Evolutionary conservation across 1,140 invertebrate species (phyloP), one percentile per base, ranked within the genome.

Genomic region (Zaprionus lachaisei): DNA sequence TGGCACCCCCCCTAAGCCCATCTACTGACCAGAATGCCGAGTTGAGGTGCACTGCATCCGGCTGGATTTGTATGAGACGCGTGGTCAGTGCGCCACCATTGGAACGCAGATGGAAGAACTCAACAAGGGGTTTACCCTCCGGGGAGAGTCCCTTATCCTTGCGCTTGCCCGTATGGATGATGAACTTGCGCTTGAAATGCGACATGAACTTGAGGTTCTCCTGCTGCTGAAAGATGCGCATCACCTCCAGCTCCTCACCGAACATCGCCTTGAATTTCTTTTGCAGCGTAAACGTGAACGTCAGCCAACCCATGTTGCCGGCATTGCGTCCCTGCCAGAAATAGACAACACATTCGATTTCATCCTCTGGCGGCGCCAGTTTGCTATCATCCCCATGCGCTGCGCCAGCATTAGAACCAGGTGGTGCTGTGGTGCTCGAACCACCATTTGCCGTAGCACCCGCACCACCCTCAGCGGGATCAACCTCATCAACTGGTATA

Each of bases 291-390:
- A 99, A 99, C 1, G 99, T 99, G 93, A 99, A 99, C 9, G 98
- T 99, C 0, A 99, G 94, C 99, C 99, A 99, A 22, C 99, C 99
- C 98, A 99, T 99, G 93, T 99, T 99, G 54, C 97, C 96, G 4
- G 99, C 98, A 91, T 99, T 96, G 75, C 99, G 94, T 1, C 98
- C 98, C 94, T 99, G 99, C 99, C 99, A 99, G 93, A 99, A 99
- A 93, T 99, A 99, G 9, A 99, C 98, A 38, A 99, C 97, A 94
- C 98, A 99, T 89, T 99, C 97, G 80, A 97, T 98, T 92, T 99
- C 97, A 83, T 98, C 97, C 86, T 97, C 96, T 44, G 95, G 94
- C 49, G 95, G 95, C 15, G 76, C 22, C n/a, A 55, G 26, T n/a
- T 77, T 84, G 14, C 69, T 79, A 4, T 77, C 66, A 28, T 80